phyloP scores from a whole-genome alignment of 1,140 invertebrate species.

The Listronotus bonariensis region DNA sequence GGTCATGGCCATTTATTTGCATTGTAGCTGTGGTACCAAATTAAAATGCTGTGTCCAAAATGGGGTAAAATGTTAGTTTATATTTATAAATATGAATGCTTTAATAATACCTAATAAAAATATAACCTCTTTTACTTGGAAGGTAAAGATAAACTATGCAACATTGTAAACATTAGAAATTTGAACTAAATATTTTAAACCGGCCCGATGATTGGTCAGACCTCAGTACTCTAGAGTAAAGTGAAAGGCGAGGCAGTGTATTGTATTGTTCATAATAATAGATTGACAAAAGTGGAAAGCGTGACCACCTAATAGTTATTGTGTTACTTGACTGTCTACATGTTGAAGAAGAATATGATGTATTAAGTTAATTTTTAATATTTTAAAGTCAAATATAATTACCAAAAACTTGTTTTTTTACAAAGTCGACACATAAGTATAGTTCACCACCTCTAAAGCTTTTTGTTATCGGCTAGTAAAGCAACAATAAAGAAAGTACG shows the following conservation, averaged over 20 bases:
- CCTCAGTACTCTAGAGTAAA: slow-evolving; percentile 9
- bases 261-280: slow-evolving; percentile 35
- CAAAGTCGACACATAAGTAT: not conserved
- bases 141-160: slow-evolving; percentile 13
- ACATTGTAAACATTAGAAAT: slow-evolving; percentile 22
- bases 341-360: slow-evolving; percentile 7
- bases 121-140: not conserved
- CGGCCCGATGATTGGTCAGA: slow-evolving; percentile 12
- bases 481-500: too few relatives aligned
- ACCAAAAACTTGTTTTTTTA: not conserved
- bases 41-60: too few relatives aligned
- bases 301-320: slow-evolving; percentile 27
- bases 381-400: slow-evolving; percentile 5
- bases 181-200: slow-evolving; percentile 27
- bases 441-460: not conserved
- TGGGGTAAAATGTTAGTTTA: too few relatives aligned
- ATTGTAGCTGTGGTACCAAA: too few relatives aligned
- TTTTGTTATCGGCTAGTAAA: too few relatives aligned
- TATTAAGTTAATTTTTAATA: not conserved
- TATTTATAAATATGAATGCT: too few relatives aligned
- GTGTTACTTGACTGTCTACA: not conserved
- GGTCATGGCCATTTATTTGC: too few relatives aligned
- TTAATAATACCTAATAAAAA: too few relatives aligned
- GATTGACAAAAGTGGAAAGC: slow-evolving; percentile 43
- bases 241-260: slow-evolving; percentile 33